Base-by-base conservation (phyloP, 2,888 invertebrate genomes). In the Zelleria hepariella region DNA sequence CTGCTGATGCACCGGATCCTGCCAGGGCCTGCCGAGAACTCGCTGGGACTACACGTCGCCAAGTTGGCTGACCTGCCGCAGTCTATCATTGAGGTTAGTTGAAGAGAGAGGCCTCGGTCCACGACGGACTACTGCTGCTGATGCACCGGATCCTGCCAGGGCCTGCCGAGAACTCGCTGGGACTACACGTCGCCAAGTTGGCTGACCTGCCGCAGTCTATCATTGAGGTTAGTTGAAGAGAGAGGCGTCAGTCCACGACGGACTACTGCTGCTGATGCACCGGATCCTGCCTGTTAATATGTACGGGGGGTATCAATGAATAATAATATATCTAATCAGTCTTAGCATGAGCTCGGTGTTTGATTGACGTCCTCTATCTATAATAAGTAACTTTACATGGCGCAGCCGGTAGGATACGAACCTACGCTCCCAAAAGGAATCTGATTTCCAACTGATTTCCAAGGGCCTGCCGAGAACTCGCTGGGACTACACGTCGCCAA, bases 31-130 rank as follows among this genome's bases (percentile, higher is more conserved):
- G 98, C 98, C 74, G 94, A 96, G 73, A 94, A 95, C 73, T 98
- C 98, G 73, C 95, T 98, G 77, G 98, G 99, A 1, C 93, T 99
- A 64, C 96, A 98, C 74, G 96, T 98, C 8, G 98, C 98, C 0
- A 93, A 93, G 74, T 87, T 98, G 78, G 97, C 96, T 0, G 93
- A 94, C 65, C 94, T 99, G 68, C 97, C 98, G 0, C 86, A 91
- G 48, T 90, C 93, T 67, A 94, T 98, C 23, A 91, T 98, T 58
- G 82, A 94, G 89, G 95, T 94, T 58, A 62, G 26, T 60, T 53
- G n/a, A n/a, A n/a, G n/a, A n/a, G n/a, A n/a, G n/a, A n/a, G 5
- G 98, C 98, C 0, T 86, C 93, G 0, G 94, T 95, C 0, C 90
- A 93, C 10, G 91, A 93, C 64, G 91, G 93, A 5, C 92, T 93